Base-by-base conservation (phyloP, 2,797 vertebrate species). In the Crypturellus tataupa region DNA sequence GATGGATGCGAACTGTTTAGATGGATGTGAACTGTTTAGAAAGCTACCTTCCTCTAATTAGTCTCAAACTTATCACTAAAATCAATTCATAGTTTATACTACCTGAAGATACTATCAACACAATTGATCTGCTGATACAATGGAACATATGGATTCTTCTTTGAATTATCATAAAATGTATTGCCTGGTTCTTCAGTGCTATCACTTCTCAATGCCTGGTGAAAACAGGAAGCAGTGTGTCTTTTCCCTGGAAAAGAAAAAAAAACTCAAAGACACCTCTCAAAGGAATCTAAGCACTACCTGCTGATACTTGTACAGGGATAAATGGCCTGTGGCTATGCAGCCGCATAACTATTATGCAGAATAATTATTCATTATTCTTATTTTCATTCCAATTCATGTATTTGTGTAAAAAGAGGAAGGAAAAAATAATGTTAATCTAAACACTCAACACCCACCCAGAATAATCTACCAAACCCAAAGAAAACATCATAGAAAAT, bases 51-150 rank as follows among this genome's bases (percentile, higher is more conserved):
- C 67, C n/a, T 44, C 20, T 39, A 58, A 47, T 14, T 68, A 31
- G 55, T 42, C 42, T 85, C 58, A 64, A 82, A 42, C 8, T 67
- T 72, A 62, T 9, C 37, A 68, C 39, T 58, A 51, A 53, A 89
- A 56, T 55, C 0, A 2, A 42, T 83, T 79, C 29, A 44, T 1
- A 51, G 44, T 58, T 88, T 72, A 95, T 72, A 95, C 89, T 79
- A 99, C 99, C 98, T 98, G 88, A 99, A 98, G 92, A 99, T 98
- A 92, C 98, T 99, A 88, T 99, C 98, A 64, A 99, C 90, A 96
- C 98, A 99, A 96, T 98, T 99, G 87, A 99, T 99, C 86, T 99
- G 99, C 95, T 99, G 99, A 94, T 99, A 99, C n/a, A 98, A 99
- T 15, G 98, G 98, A 97, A 98, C 93, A 77, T 60, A 98, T 0